Percentiles rank a stretch among this genome's conserved stretches.
These are phyloP conservation scores for Oscheius sp. DNA, from an alignment of 2,888 invertebrate genomes.

Conservation along the genomic window DNA sequence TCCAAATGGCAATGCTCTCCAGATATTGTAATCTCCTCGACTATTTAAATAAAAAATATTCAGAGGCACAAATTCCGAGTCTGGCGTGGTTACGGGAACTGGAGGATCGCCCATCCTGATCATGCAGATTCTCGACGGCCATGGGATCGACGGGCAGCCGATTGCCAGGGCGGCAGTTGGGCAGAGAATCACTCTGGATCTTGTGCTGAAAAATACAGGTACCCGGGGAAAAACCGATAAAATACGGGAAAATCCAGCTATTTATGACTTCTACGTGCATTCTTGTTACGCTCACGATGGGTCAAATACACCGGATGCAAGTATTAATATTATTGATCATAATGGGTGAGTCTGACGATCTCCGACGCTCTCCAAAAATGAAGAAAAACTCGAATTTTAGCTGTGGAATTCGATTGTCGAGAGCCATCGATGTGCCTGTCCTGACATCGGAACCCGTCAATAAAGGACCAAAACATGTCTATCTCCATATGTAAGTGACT, in stretches of 20 bases:
- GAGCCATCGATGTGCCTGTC: constrained; percentile 71
- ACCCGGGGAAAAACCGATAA: neutral
- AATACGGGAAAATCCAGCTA: constrained; percentile 51
- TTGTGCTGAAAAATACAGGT: constrained; percentile 69
- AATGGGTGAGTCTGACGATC: constrained; percentile 71
- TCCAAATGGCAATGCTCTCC: constrained; percentile 55
- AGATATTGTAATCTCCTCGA: constrained; percentile 34
- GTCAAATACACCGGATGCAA: constrained; percentile 66
- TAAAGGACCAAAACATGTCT: constrained; percentile 70
- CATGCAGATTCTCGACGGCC: constrained; percentile 69
- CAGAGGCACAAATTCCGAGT: constrained; percentile 51
- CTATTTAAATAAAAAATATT: neutral
- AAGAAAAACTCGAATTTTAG: constrained; percentile 39
- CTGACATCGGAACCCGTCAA: constrained; percentile 58
- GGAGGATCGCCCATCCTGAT: constrained; percentile 65
- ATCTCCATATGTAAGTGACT: constrained; percentile 64
- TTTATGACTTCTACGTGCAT: constrained; percentile 72
- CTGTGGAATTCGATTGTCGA: constrained; percentile 67
- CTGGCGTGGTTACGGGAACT: constrained; percentile 66
- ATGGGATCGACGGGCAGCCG: constrained; percentile 64
- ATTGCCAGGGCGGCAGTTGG: constrained; percentile 68
- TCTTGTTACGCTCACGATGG: constrained; percentile 72
- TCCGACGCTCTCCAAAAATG: no score
- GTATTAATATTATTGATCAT: constrained; percentile 66
- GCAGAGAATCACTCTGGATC: constrained; percentile 69